Base-by-base conservation (phyloP, 92 coral and sea anemone genomes). In the Porites evermanni region DNA sequence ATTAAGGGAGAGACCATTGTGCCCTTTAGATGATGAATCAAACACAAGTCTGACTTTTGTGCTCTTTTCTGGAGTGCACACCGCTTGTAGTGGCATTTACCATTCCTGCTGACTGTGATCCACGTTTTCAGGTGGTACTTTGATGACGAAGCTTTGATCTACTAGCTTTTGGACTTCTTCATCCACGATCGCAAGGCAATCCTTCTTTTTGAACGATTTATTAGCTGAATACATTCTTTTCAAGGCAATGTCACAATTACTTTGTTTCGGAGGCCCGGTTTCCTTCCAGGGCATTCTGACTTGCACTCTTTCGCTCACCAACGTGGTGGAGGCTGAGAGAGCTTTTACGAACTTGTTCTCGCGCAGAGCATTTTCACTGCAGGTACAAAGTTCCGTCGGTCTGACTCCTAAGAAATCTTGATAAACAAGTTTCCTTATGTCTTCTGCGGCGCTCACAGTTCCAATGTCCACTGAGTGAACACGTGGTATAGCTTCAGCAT, bases 261-360 rank as follows among this genome's bases (percentile, higher is more conserved):
- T 91, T 10, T 21, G 75, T 61, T 74, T 88, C n/a, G 92, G 94
- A 12, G 92, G 94, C 53, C 92, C 84, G 61, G 12, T n/a, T 20
- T 88, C 89, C 23, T 91, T 72, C 93, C 92, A 92, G 10, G 95
- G 92, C 92, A 88, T 88, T 71, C 59, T 74, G 18, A 93, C 47
- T 38, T 38, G 47, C 47, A 38, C 47, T 38, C 47, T 38, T 38
- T 3, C 47, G 47, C 5, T 38, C 91, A 83, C 86, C 60, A 90
- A 63, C 1, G 67, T 73, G 9, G 91, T 89, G 12, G 92, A 87
- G 17, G 79, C 81, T 79, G 79, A 53, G n/a, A 91, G 77, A 65
- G 89, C 73, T 73, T 87, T 90, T 20, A 92, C 74, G 38, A 89
- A 92, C 86, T 78, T 90, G 84, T 79, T 84, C 77, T 92, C 88